Evolutionary conservation across 2,888 invertebrate species (phyloP).

Genomic region (Pristionchus japonicus): DNA sequence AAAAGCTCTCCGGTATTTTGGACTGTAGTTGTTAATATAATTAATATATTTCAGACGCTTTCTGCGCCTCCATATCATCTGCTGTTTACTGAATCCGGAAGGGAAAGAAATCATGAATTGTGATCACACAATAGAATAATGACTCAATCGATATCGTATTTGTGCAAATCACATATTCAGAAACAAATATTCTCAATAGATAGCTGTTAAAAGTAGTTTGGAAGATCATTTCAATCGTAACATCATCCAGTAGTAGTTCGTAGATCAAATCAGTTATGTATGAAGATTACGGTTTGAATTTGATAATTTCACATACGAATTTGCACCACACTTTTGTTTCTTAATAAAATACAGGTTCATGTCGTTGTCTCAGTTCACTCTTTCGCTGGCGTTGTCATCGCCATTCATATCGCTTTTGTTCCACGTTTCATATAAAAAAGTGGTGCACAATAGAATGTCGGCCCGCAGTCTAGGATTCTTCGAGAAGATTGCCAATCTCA

Average conservation of each 20-base stretch:
- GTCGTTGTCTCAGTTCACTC: no score
- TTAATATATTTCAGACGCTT: not conserved
- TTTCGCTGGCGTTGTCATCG: no score
- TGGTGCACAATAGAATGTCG: no score
- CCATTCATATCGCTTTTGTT: no score
- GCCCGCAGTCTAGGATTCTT: slow-evolving; percentile 45
- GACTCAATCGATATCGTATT: not conserved
- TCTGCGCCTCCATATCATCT: not conserved
- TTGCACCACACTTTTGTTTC: no score
- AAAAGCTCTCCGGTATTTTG: slow-evolving; percentile 14
- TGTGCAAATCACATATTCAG: not conserved
- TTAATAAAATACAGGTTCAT: no score
- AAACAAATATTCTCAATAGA: not conserved
- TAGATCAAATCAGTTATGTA: not conserved
- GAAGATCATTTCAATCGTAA: not conserved
- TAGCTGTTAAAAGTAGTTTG: not conserved
- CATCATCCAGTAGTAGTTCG: not conserved
- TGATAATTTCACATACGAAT: no score
- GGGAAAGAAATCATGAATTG: not conserved
- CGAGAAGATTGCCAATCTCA: slow-evolving; percentile 62
- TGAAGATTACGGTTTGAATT: no score
- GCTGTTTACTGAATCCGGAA: slow-evolving; percentile 3
- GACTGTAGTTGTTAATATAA: not conserved
- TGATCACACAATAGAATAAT: not conserved
- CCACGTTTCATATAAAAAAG: no score